These are phyloP conservation scores for Rhegmatorhina hoffmannsi DNA, from an alignment of 2,113 vertebrate genomes.

Conservation along the genomic window DNA sequence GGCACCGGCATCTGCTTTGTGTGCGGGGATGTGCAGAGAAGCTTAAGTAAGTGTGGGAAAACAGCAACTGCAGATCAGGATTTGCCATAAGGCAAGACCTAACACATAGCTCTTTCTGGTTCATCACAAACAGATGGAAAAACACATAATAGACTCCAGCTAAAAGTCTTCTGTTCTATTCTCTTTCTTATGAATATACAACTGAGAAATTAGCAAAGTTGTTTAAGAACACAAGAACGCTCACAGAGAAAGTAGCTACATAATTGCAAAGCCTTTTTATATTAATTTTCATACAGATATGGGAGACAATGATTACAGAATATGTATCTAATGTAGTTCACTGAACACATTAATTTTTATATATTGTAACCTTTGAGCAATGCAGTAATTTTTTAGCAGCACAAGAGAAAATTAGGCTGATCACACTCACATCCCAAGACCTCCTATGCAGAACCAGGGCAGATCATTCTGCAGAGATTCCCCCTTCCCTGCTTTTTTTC, in stretches of 20 bases:
- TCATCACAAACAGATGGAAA: slow-evolving; percentile 82
- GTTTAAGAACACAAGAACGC: slow-evolving; percentile 49
- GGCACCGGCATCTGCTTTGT: slow-evolving; percentile 77
- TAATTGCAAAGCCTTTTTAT: slow-evolving; percentile 42
- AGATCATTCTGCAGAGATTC: background rate
- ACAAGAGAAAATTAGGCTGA: background rate
- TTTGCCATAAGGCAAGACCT: slow-evolving; percentile 82
- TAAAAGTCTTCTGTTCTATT: slow-evolving; percentile 72
- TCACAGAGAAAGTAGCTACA: slow-evolving; percentile 63
- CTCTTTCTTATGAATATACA: slow-evolving; percentile 56
- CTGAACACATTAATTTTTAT: slow-evolving; percentile 7
- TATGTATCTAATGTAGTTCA: background rate
- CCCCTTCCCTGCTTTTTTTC: background rate
- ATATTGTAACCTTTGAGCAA: background rate
- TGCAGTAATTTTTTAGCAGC: background rate
- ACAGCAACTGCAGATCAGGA: slow-evolving; percentile 78
- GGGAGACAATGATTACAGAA: slow-evolving; percentile 4
- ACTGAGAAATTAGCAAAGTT: slow-evolving; percentile 65
- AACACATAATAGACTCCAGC: slow-evolving; percentile 73
- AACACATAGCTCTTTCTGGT: slow-evolving; percentile 75
- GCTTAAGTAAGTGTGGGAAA: slow-evolving; percentile 84
- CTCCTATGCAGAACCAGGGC: background rate
- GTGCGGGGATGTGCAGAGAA: slow-evolving; percentile 71
- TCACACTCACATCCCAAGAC: background rate
- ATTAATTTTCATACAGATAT: slow-evolving; percentile 49